A percentile compares a stretch with the other conserved stretches of the same genome.
Evolutionary conservation across 2,113 vertebrate species (phyloP).

Genomic region (Atrichornis clamosus): DNA sequence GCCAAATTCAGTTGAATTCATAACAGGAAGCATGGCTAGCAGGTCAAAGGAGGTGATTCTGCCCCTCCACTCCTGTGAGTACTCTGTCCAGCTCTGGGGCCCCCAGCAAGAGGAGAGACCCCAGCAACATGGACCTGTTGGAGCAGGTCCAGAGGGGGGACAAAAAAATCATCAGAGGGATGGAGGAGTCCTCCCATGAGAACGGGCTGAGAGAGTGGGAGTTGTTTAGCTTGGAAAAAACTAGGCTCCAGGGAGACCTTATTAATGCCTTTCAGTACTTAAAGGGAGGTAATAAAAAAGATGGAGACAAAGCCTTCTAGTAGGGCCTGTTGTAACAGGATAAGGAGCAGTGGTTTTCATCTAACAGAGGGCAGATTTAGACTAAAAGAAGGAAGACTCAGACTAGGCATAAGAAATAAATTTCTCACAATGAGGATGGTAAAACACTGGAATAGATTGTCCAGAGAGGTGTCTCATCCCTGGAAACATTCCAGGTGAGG

Average conservation of each 20-base stretch:
- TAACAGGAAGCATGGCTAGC: background rate
- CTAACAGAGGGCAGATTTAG: background rate
- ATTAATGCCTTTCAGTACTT: background rate
- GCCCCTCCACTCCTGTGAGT: background rate
- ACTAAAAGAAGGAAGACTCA: background rate
- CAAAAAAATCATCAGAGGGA: background rate
- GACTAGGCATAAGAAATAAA: background rate
- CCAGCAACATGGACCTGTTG: background rate
- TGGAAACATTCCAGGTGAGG: background rate
- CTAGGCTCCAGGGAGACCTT: background rate
- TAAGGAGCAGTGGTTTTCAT: background rate
- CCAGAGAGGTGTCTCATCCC: background rate
- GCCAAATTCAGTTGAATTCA: background rate
- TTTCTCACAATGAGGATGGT: background rate
- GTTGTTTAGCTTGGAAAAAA: background rate
- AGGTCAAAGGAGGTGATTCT: background rate
- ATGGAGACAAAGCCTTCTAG: background rate
- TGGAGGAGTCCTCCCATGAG: background rate
- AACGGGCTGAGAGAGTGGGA: background rate
- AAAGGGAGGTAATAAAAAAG: background rate
- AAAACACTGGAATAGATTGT: background rate
- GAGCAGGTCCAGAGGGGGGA: rapidly evolving
- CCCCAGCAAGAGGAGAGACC: background rate
- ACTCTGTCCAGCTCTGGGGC: background rate
- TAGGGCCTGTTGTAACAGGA: background rate